phyloP scores from a whole-genome alignment of 2,888 invertebrate genomes.

The Cactoblastis cactorum region DNA sequence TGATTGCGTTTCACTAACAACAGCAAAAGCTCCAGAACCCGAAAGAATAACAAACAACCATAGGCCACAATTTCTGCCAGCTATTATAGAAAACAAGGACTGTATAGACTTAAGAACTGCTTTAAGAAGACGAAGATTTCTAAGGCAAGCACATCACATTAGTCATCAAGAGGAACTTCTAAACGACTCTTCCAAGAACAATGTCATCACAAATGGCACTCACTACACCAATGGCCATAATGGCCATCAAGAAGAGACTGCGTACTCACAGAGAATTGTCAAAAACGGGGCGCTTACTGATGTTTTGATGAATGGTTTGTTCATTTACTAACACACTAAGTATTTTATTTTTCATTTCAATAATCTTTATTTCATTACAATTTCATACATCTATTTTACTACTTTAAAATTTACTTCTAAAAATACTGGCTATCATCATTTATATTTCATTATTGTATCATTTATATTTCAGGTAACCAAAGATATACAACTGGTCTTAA shows the following conservation, averaged over 20 bases:
- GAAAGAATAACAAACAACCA: slow-evolving; percentile 42
- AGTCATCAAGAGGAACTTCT: slow-evolving; percentile 87
- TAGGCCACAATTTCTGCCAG: slow-evolving; percentile 43
- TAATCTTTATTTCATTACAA: background rate
- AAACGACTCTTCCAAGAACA: slow-evolving; percentile 28
- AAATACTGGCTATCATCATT: background rate
- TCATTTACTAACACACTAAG: slow-evolving; percentile 62
- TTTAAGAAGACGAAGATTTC: slow-evolving; percentile 87
- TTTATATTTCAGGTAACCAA: slow-evolving; percentile 66
- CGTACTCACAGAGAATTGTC: slow-evolving; percentile 32
- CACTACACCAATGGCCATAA: slow-evolving; percentile 38
- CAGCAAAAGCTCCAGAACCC: slow-evolving; percentile 47
- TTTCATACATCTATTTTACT: background rate
- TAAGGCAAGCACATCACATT: slow-evolving; percentile 90
- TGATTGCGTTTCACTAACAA: slow-evolving; percentile 56
- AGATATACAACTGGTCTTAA: slow-evolving; percentile 78
- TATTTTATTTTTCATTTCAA: slow-evolving; percentile 24
- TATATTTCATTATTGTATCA: slow-evolving; percentile 10
- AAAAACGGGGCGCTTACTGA: slow-evolving; percentile 50
- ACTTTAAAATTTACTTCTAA: background rate
- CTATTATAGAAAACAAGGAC: slow-evolving; percentile 55
- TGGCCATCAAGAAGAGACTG: slow-evolving; percentile 43
- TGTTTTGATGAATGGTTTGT: slow-evolving; percentile 70
- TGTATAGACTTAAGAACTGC: slow-evolving; percentile 89
- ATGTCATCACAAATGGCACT: slow-evolving; percentile 26